Conservation (phyloP, 2,888 invertebrate species). For the Eutolmus rufibarbis region DNA sequence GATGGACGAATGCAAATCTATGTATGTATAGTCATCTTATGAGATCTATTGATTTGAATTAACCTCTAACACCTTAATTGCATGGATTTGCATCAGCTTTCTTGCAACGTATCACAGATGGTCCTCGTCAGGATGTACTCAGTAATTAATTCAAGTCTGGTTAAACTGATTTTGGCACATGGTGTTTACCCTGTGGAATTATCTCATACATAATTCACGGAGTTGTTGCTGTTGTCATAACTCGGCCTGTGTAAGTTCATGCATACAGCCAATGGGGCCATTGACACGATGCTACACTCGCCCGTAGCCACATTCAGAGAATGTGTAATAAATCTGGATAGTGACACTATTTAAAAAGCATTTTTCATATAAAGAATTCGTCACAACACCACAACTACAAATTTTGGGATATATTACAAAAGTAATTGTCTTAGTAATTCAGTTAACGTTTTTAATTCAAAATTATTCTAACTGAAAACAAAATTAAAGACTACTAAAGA, state of each 20-base stretch:
- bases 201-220: constrained; percentile 30
- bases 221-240: background rate
- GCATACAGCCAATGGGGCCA: background rate
- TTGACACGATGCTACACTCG: background rate
- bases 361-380: background rate
- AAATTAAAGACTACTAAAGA: no score
- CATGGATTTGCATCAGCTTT: constrained; percentile 31
- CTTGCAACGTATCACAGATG: constrained; percentile 11
- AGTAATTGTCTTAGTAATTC: background rate
- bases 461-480: no score
- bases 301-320: background rate
- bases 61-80: constrained; percentile 40
- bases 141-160: constrained; percentile 29
- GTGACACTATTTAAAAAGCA: background rate
- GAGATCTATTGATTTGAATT: constrained; percentile 17
- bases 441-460: background rate
- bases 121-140: background rate
- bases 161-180: constrained; percentile 39
- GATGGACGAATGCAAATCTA: background rate
- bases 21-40: background rate
- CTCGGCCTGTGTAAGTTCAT: background rate
- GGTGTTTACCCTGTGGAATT: constrained; percentile 19
- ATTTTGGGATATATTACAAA: background rate
- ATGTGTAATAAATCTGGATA: background rate
- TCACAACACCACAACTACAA: no score